phyloP scores from a whole-genome alignment of 2,797 vertebrate genomes.

The Darevskia nairensis region DNA sequence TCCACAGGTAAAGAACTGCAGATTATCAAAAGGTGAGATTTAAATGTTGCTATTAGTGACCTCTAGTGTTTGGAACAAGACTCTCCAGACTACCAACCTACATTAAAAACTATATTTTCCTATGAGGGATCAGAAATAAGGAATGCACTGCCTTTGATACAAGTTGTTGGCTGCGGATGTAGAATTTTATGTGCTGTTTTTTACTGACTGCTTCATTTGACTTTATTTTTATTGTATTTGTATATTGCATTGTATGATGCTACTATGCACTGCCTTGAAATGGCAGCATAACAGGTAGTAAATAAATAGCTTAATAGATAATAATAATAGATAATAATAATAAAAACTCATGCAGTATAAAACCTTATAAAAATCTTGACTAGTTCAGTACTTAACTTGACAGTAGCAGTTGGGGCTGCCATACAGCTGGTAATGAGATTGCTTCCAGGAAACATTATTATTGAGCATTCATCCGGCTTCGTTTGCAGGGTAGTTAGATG shows the following conservation, averaged over 20 bases:
- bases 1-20: neutral
- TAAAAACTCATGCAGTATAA: no score
- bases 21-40: neutral
- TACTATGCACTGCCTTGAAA: no score
- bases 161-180: no score
- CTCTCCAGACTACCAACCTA: neutral
- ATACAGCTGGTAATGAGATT: neutral
- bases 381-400: neutral
- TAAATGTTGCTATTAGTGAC: slow-evolving; percentile 1
- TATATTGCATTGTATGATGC: neutral
- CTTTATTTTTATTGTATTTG: no score
- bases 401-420: neutral
- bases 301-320: neutral
- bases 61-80: slow-evolving; percentile 22
- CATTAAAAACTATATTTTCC: neutral
- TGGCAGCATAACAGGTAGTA: neutral
- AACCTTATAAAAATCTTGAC: neutral
- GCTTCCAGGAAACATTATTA: no score
- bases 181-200: no score
- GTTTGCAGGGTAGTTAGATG: no score
- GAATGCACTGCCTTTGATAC: no score
- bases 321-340: no score
- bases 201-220: no score
- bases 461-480: no score
- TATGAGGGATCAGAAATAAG: no score